phyloP scores from a whole-genome alignment of 1,140 invertebrate species.

The Ladona fulva region DNA sequence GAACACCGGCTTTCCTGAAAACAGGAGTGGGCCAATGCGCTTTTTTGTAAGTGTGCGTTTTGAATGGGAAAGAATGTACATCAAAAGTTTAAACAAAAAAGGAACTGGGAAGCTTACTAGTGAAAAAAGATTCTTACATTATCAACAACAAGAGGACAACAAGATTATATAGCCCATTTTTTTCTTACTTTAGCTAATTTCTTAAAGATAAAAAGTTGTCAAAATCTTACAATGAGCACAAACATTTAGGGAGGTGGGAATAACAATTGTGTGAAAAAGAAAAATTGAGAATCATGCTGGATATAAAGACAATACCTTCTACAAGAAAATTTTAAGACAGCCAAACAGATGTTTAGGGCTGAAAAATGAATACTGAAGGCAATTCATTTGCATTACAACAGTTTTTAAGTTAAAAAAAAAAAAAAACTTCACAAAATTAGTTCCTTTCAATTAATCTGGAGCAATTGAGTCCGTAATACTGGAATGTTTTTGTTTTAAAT shows the following conservation, averaged over 20 bases:
- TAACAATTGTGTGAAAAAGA: too few species aligned
- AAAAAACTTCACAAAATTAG: neutral
- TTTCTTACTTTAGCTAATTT: too few species aligned
- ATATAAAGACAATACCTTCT: too few species aligned
- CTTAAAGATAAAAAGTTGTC: too few species aligned
- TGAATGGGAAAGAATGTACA: neutral
- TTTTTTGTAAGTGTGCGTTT: neutral
- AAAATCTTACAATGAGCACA: too few species aligned
- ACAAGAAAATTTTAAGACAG: too few species aligned
- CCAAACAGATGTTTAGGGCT: neutral
- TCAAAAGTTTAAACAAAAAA: neutral
- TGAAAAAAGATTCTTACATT: too few species aligned
- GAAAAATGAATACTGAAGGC: constrained; percentile 1
- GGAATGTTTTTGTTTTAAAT: constrained; percentile 6
- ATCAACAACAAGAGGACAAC: too few species aligned
- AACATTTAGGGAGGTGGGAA: too few species aligned
- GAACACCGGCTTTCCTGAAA: neutral
- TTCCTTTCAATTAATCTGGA: neutral
- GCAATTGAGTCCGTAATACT: neutral
- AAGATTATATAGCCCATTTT: too few species aligned
- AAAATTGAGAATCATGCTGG: too few species aligned
- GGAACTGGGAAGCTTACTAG: too few species aligned
- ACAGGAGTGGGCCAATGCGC: neutral
- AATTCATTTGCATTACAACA: neutral
- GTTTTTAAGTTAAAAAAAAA: neutral